Evolutionary conservation across 2,113 vertebrate genomes (phyloP).

Genomic region (Fregata magnificens): DNA sequence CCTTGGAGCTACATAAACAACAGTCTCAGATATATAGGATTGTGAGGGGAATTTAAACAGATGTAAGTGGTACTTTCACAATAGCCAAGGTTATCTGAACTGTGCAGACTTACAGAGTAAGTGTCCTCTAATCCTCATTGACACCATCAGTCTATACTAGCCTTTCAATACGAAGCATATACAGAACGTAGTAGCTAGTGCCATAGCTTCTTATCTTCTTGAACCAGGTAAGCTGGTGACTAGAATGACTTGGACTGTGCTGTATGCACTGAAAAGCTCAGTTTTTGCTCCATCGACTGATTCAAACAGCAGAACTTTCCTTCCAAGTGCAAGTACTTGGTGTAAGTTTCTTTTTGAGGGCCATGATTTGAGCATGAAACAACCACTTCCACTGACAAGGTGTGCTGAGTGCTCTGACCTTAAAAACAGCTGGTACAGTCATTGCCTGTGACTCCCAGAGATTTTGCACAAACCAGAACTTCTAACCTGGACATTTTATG

Average conservation of each 20-base stretch:
- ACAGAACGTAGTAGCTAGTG: not conserved
- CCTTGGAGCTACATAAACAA: not conserved
- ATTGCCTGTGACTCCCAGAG: not conserved
- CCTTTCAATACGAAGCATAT: fast-evolving
- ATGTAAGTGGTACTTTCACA: not conserved
- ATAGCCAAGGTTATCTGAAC: not conserved
- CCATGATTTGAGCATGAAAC: not conserved
- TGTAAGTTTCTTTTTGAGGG: not conserved
- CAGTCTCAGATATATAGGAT: not conserved
- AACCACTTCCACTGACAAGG: not conserved
- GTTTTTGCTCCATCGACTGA: not conserved
- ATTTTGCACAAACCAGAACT: not conserved
- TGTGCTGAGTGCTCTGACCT: not conserved
- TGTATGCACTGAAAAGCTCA: not conserved
- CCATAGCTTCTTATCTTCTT: not conserved
- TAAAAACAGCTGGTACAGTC: not conserved
- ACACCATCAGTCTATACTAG: fast-evolving
- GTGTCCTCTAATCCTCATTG: not conserved
- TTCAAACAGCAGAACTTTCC: not conserved
- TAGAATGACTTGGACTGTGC: not conserved
- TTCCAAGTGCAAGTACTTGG: not conserved
- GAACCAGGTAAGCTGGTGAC: not conserved
- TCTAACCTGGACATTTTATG: not conserved
- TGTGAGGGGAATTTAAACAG: not conserved
- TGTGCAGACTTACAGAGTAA: not conserved